Base-by-base conservation (phyloP, 2,797 vertebrate species). In the Dallia pectoralis region DNA sequence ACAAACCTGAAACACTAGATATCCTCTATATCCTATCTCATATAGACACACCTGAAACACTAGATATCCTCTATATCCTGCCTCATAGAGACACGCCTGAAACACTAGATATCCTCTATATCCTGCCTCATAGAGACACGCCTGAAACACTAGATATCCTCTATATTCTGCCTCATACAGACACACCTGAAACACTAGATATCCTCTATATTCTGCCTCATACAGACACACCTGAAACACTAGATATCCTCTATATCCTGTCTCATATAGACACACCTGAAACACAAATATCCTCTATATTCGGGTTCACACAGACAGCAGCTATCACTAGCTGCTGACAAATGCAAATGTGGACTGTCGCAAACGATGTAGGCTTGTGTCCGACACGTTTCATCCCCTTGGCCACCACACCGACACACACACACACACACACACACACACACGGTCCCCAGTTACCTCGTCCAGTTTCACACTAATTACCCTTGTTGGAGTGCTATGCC, bases 401-500 rank as follows among this genome's bases (percentile, higher is more conserved):
- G 76, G 84, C 81, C 67, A 82, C 85, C 75, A 80, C 72, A 27
- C 53, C 53, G 22, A 59, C 53, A 25, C 53, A 25, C 53, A 56
- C 53, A 59, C 51, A 25, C 51, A 56, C 53, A 56, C 72, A 25
- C 53, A n/a, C n/a, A 53, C 51, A 53, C 16, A n/a, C 51, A n/a
- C 19, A 59, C 70, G 65, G 79, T 82, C 79, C 83, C 83, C 81
- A 75, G 79, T 80, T 82, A 88, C 88, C 86, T 85, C 87, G 81
- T 88, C 81, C 81, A 74, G 80, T 83, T 87, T 81, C 74, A 33
- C 69, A 81, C 83, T 92, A 92, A 93, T 93, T 92, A 91, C 89
- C 88, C 88, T 87, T 85, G 87, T 89, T 87, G 88, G 84, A 88
- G 89, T 77, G 88, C 88, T 90, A 86, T 81, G 84, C 89, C 88